Conservation (phyloP, 2,888 invertebrate species). For the Punctoribates punctum region DNA sequence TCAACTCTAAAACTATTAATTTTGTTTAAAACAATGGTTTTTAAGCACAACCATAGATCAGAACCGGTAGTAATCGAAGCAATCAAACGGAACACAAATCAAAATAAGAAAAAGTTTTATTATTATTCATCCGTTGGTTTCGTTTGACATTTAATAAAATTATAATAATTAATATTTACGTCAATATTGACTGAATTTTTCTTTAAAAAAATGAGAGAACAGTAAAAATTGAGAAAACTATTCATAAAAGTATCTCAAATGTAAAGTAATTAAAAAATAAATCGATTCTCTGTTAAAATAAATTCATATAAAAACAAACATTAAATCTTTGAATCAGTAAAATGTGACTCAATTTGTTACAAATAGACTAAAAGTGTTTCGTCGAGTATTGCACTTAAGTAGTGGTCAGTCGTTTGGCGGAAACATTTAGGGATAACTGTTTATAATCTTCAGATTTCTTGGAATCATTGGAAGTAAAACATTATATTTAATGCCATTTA, state of each 20-base stretch:
- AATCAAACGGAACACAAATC: not conserved
- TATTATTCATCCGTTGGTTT: not conserved
- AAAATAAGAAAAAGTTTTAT: not conserved
- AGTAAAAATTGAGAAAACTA: not conserved
- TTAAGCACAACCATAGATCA: not conserved
- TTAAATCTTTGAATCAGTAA: not conserved
- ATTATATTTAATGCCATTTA: conserved; percentile 15
- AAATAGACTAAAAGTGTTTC: not conserved
- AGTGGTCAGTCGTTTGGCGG: not conserved
- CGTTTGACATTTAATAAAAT: not conserved
- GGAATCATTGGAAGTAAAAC: conserved; percentile 1
- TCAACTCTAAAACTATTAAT: not conserved
- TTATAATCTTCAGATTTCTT: conserved; percentile 18
- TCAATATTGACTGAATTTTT: not conserved
- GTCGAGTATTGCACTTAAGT: not conserved
- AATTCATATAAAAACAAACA: not conserved
- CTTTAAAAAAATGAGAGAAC: not conserved
- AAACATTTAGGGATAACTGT: not conserved
- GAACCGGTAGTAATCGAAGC: conserved; percentile 2
- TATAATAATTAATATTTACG: not conserved
- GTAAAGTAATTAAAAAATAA: not conserved
- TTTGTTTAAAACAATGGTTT: not conserved
- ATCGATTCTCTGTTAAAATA: not conserved
- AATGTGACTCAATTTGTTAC: not conserved
- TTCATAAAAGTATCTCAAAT: not conserved